Conservation (phyloP, 2,797 vertebrate genomes). For the Peromyscus aztecus region DNA sequence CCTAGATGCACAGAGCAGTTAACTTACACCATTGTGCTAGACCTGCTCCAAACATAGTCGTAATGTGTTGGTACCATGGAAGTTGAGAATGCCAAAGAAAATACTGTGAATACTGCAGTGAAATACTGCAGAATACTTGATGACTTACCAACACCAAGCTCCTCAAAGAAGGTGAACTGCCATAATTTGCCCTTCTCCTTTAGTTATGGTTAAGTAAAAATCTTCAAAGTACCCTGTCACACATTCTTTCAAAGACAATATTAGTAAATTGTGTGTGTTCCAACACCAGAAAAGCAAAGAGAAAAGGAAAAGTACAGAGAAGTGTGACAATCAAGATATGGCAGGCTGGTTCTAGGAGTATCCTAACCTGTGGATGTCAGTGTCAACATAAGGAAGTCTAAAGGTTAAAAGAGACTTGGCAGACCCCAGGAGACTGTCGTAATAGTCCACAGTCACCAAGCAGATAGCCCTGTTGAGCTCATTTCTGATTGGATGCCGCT, state of each 20-base stretch:
- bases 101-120: neutral
- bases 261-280: neutral
- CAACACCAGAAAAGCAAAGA: neutral
- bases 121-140: constrained; percentile 2
- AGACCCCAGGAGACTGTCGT: neutral
- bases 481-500: neutral
- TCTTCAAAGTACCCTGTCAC: neutral
- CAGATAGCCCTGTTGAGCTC: neutral
- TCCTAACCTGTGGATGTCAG: neutral
- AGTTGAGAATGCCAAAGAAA: neutral
- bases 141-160: neutral
- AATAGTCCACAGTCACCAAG: neutral
- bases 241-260: neutral
- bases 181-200: constrained; percentile 4
- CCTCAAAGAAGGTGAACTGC: neutral
- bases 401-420: neutral
- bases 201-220: neutral
- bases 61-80: neutral
- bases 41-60: neutral
- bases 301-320: neutral
- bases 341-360: neutral
- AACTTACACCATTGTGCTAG: neutral
- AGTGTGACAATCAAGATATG: neutral
- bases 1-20: neutral
- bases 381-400: neutral